Evolutionary conservation across 2,113 vertebrate species (phyloP).

Genomic region (Hydrolagus affinis): DNA sequence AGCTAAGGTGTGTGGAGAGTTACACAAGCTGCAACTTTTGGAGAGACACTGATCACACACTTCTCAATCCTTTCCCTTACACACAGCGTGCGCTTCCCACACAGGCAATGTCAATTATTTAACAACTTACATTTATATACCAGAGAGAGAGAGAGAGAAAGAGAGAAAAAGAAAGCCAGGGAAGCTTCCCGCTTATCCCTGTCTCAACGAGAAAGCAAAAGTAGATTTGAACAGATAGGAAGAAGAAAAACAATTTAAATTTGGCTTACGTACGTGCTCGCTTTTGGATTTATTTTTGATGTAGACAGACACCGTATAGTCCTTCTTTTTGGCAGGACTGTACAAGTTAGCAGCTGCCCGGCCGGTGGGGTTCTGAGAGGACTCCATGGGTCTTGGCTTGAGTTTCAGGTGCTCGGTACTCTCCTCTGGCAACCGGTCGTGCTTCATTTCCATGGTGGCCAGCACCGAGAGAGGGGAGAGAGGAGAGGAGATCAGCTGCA

Average conservation of each 20-base stretch:
- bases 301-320: slow-evolving; percentile 83
- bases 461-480: neutral
- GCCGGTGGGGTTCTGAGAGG: slow-evolving; percentile 56
- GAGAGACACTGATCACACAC: too few species aligned
- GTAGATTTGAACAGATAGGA: neutral
- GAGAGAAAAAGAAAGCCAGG: too few species aligned
- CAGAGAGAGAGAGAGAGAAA: too few species aligned
- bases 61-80: neutral
- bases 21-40: too few species aligned
- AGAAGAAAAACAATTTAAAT: neutral
- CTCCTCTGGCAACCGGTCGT: slow-evolving; percentile 59
- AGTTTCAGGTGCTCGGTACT: slow-evolving; percentile 65
- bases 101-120: neutral
- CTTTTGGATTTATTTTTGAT: slow-evolving; percentile 79
- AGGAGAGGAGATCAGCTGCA: neutral
- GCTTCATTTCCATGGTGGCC: slow-evolving; percentile 60
- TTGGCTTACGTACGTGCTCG: slow-evolving; percentile 73
- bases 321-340: slow-evolving; percentile 77
- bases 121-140: neutral
- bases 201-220: neutral
- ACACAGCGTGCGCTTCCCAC: neutral
- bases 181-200: too few species aligned
- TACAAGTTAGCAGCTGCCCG: slow-evolving; percentile 63
- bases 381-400: slow-evolving; percentile 55
- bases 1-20: too few species aligned